Evolutionary conservation across 2,888 invertebrate genomes (phyloP), one percentile per base, ranked within the genome.

Genomic region (Melipona bicolor): DNA sequence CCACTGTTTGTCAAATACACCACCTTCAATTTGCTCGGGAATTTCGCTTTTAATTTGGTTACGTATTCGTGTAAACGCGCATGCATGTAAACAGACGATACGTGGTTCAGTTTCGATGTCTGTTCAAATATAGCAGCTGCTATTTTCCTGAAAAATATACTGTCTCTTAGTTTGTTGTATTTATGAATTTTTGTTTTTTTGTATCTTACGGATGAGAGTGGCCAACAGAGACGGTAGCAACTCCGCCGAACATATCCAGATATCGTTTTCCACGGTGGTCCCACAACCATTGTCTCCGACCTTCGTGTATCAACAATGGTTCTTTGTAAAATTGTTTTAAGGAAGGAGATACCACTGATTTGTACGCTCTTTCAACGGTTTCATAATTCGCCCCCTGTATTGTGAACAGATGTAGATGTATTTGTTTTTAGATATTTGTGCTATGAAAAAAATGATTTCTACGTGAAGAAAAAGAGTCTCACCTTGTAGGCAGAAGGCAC

Each of bases 1-100:
- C 99, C 99, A 91, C 99, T 99, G 95, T 99, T 99, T 1, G 98
- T 98, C 90, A 99, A 96, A 93, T 98, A 99, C 3, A 98, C 97
- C 49, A 98, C 97, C 95, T 98, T 98, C 56, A 99, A 95, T 90
- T 98, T 96, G 15, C 96, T 97, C 0, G 99, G 99, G 85, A 99
- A 95, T 93, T 97, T 99, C 0, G 96, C 95, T 0, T 96, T 96
- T 78, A 99, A 95, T 92, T 97, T 97, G 91, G 97, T 96, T 0
- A 98, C 97, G 94, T 99, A 99, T 94, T 99, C 98, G 90, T 98
- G 98, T 81, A 99, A 96, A 93, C 97, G 97, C 9, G 98, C 97
- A 93, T 99, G 98, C 92, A 98, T 96, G 93, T 99, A 99, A 87
- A 99, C 97, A 91, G 97, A 97, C 2, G 99, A 98, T 0, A 98